Evolutionary conservation across 2,888 invertebrate species (phyloP).

Genomic region (Abscondita cerata): DNA sequence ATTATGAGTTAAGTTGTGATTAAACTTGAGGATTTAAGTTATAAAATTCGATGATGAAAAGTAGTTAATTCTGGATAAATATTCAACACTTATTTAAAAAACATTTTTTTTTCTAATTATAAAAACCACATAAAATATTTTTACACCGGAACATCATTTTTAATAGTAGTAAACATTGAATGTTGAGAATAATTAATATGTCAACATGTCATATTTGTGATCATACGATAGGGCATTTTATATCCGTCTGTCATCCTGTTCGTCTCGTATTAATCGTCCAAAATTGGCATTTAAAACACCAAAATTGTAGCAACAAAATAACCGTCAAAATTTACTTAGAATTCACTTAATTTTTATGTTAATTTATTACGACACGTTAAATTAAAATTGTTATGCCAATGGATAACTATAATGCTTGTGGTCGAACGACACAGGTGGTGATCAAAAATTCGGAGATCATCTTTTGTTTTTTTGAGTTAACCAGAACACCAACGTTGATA

Average conservation of each 20-base stretch:
- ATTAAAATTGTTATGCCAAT: slow-evolving; percentile 26
- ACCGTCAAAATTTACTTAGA: slow-evolving; percentile 1
- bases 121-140: no score
- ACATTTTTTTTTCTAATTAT: no score
- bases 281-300: background rate
- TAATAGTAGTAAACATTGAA: no score
- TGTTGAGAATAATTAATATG: slow-evolving; percentile 3
- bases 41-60: no score
- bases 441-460: slow-evolving; percentile 24
- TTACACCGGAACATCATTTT: no score
- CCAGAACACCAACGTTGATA: slow-evolving; percentile 39
- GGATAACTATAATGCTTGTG: slow-evolving; percentile 36
- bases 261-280: background rate
- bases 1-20: no score
- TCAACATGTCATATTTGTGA: slow-evolving; percentile 6
- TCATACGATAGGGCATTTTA: slow-evolving; percentile 4
- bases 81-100: no score
- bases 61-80: no score
- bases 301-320: background rate
- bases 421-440: slow-evolving; percentile 34
- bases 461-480: slow-evolving; percentile 31
- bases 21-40: no score
- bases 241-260: slow-evolving; percentile 4
- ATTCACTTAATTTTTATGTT: slow-evolving; percentile 3
- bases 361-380: slow-evolving; percentile 31